phyloP scores from a whole-genome alignment of 2,797 vertebrate genomes.

The Crypturellus tataupa region DNA sequence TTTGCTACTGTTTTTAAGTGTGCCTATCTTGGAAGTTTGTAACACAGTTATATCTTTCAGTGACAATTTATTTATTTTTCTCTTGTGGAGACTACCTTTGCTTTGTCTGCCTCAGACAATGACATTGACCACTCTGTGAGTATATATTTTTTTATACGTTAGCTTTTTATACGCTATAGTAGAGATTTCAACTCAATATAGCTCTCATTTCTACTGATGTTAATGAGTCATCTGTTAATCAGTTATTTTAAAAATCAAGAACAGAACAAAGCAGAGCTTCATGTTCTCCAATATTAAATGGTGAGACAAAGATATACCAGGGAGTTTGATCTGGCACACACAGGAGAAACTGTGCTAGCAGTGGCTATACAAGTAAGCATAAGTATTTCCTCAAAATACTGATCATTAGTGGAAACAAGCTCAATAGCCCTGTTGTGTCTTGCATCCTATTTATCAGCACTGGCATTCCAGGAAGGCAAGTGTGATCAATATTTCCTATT shows the following conservation, averaged over 20 bases:
- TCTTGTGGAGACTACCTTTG: not conserved
- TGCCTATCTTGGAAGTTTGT: not conserved
- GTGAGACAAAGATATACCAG: not conserved
- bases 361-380: not conserved
- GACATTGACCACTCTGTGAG: not conserved
- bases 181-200: not conserved
- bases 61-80: not conserved
- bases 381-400: not conserved
- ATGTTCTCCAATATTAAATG: not conserved
- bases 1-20: not conserved
- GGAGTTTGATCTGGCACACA: not conserved
- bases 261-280: not conserved
- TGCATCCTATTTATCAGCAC: slow-evolving; percentile 32
- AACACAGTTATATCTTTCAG: not conserved
- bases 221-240: not conserved
- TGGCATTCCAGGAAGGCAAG: not conserved
- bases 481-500: slow-evolving; percentile 29
- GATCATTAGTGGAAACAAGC: slow-evolving; percentile 8
- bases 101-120: not conserved
- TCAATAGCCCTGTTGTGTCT: not conserved
- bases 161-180: not conserved
- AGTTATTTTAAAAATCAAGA: not conserved
- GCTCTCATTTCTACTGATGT: not conserved
- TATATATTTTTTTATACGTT: not conserved
- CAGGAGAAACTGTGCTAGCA: not conserved